Percentiles rank a stretch among this genome's conserved stretches.
phyloP scores from a whole-genome alignment of 2,888 invertebrate genomes.

The Oscheius sp. region DNA sequence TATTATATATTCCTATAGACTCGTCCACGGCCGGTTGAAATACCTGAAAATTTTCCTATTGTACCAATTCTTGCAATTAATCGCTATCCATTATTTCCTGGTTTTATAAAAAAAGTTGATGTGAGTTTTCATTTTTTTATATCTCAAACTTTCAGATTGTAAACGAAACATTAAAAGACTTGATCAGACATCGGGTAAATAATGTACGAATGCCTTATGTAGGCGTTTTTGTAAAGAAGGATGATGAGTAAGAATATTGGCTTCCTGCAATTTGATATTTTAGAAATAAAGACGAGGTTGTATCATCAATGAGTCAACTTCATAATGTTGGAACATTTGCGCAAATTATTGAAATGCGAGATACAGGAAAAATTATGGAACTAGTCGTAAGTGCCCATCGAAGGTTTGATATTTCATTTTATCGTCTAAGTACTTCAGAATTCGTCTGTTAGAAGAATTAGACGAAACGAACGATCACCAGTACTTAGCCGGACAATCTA shows the following conservation, averaged over 20 bases:
- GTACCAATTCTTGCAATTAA: slow-evolving; percentile 92
- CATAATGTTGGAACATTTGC: slow-evolving; percentile 91
- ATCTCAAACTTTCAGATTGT: slow-evolving; percentile 74
- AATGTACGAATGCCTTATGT: slow-evolving; percentile 91
- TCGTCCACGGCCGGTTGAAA: slow-evolving; percentile 76
- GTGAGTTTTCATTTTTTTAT: slow-evolving; percentile 73
- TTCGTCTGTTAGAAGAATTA: slow-evolving; percentile 27
- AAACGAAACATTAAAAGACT: slow-evolving; percentile 85
- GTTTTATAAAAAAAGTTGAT: slow-evolving; percentile 96
- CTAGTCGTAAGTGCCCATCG: slow-evolving; percentile 84
- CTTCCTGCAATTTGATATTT: neutral
- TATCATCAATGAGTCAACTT: slow-evolving; percentile 84
- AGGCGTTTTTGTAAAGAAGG: slow-evolving; percentile 92
- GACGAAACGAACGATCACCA: slow-evolving; percentile 21
- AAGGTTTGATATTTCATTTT: slow-evolving; percentile 70
- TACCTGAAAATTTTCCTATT: slow-evolving; percentile 95
- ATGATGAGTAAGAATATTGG: slow-evolving; percentile 78
- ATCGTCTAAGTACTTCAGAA: slow-evolving; percentile 2
- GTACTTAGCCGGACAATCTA: neutral
- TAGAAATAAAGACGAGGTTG: slow-evolving; percentile 70
- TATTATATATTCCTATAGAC: slow-evolving; percentile 30
- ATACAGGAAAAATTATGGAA: slow-evolving; percentile 81
- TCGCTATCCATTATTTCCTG: slow-evolving; percentile 94
- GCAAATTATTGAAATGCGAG: slow-evolving; percentile 90
- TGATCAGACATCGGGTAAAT: slow-evolving; percentile 90